Evolutionary conservation across 2,797 vertebrate species (phyloP), one percentile per base, ranked within the genome.

Genomic region (Anas bahamensis): DNA sequence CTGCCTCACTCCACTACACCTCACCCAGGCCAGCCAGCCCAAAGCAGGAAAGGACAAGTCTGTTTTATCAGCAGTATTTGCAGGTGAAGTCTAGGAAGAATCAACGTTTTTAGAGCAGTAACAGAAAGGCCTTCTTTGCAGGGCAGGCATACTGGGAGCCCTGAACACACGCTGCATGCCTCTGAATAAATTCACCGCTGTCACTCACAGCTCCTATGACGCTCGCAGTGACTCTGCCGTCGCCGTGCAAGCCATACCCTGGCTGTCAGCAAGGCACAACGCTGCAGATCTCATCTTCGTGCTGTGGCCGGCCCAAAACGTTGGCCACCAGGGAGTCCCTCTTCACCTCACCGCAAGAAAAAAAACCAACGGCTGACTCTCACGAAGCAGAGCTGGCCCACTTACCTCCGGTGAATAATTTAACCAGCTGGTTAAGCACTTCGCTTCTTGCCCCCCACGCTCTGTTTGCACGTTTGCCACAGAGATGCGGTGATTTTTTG

Each of bases 341-440:
- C 56, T 70, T 86, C 80, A 41, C 77, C 87, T 44, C 22, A 44
- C 24, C 41, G n/a, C 66, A 76, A 59, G 46, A 85, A 57, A 44
- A 39, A 8, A 26, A 18, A 5, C 23, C 23, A 48, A 24, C 13
- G 5, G 23, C 48, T 48, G 48, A 83, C 23, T 83, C 69, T 94
- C 78, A 48, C 75, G 55, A 28, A 63, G 37, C 29, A 89, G 71
- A 89, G 60, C 60, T 29, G 23, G 63, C 57, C 56, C 89, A 73
- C 69, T 80, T 78, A 52, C 29, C 53, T 35, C 35, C 33, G 16
- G 75, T 71, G 55, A 91, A 77, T 93, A 96, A 96, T 69, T 90
- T 59, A 95, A 83, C 46, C 42, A 29, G 50, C 2, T 31, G 13
- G 53, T 92, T 92, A 86, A 93, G 61, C 66, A n/a, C 66, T 81